Percentiles rank a stretch among this genome's conserved stretches.
Evolutionary conservation across 2,113 vertebrate genomes (phyloP).

Genomic region (Elaphurus davidianus): DNA sequence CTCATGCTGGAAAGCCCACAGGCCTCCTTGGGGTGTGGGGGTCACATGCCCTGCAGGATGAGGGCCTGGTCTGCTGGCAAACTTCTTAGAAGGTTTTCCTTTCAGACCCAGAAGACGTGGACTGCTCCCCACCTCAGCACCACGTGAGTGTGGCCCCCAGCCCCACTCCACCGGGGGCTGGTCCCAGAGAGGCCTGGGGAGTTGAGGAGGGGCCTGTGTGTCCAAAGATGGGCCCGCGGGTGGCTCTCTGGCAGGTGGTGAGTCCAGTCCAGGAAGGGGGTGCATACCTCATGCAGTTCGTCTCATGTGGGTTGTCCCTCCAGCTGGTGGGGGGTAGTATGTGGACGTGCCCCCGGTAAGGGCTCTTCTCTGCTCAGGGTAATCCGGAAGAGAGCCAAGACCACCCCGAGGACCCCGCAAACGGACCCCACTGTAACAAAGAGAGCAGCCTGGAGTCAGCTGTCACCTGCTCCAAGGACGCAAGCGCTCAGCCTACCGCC

Average conservation of each 20-base stretch:
- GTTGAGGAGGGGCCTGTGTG: neutral
- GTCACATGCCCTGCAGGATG: neutral
- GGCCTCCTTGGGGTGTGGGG: neutral
- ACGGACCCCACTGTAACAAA: neutral
- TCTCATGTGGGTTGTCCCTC: neutral
- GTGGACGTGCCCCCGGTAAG: neutral
- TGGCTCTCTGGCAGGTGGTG: neutral
- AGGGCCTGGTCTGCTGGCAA: neutral
- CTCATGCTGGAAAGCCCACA: neutral
- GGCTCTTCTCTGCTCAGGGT: conserved; percentile 10
- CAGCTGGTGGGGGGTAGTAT: neutral
- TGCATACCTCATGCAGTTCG: fast-evolving
- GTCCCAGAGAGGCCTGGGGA: neutral
- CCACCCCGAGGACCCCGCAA: conserved; percentile 72
- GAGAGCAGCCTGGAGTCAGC: conserved; percentile 31
- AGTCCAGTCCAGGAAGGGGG: neutral
- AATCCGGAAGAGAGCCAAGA: conserved; percentile 9
- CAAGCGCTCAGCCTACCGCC: conserved; percentile 78
- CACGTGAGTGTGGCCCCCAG: conserved; percentile 81
- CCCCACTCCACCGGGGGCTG: neutral
- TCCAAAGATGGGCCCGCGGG: neutral
- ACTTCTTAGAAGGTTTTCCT: conserved; percentile 31
- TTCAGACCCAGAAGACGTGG: conserved; percentile 94
- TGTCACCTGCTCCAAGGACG: conserved; percentile 51
- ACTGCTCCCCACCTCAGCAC: conserved; percentile 89